Conservation (phyloP, 2,113 vertebrate genomes). For the Trachemys scripta region DNA sequence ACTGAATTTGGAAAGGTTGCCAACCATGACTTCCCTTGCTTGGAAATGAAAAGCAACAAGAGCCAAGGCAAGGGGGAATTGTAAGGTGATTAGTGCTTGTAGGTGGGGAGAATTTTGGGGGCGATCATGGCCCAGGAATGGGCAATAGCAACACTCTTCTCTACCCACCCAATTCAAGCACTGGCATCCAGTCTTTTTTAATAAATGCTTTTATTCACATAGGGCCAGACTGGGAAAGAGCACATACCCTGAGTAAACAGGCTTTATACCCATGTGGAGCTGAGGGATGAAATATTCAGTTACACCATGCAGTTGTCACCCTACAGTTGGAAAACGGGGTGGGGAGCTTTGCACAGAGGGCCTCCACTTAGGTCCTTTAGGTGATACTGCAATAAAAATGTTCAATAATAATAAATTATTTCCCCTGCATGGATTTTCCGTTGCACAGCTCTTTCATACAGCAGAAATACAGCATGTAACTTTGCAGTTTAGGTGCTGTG, state of each 20-base stretch:
- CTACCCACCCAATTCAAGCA: not conserved
- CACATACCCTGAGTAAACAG: too few species aligned
- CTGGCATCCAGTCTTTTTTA: too few species aligned
- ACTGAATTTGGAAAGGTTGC: not conserved
- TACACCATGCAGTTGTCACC: not conserved
- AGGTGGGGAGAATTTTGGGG: not conserved
- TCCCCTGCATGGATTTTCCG: not conserved
- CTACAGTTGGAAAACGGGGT: not conserved
- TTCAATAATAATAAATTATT: too few species aligned
- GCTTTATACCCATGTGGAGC: too few species aligned
- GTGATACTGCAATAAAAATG: too few species aligned
- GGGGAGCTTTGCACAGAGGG: not conserved
- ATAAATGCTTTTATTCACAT: not conserved
- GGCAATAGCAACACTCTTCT: not conserved
- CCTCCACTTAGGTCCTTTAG: too few species aligned
- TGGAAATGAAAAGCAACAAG: not conserved
- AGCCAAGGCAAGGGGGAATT: not conserved
- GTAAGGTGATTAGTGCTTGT: not conserved
- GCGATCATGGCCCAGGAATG: not conserved
- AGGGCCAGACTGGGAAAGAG: too few species aligned
- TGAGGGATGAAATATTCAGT: too few species aligned
- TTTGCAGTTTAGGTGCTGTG: not conserved
- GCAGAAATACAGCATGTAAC: not conserved
- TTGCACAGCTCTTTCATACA: not conserved
- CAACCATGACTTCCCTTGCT: not conserved